Evolutionary conservation across 1,140 invertebrate species (phyloP).

Genomic region (Meloidogyne hapla): DNA sequence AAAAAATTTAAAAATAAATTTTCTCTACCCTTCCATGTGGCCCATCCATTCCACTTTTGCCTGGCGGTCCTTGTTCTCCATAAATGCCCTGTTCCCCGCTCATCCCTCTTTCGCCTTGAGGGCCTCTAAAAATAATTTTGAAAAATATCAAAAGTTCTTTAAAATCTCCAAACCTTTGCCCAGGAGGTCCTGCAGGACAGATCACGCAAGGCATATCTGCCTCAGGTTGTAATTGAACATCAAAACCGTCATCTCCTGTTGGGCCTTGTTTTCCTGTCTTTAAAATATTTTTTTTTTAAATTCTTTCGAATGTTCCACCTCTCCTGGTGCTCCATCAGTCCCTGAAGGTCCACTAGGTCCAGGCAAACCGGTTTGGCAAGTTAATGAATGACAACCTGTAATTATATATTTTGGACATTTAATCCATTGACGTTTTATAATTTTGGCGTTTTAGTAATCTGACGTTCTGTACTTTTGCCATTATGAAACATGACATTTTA

Average conservation of each 20-base stretch:
- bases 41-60: constrained; percentile 14
- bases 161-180: constrained; percentile 31
- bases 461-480: too few relatives aligned
- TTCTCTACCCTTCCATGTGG: background rate
- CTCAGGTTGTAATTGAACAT: constrained; percentile 50
- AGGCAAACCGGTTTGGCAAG: constrained; percentile 37
- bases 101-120: constrained; percentile 49
- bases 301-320: too few relatives aligned
- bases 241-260: constrained; percentile 50
- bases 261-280: constrained; percentile 26
- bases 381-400: constrained; percentile 39
- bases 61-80: constrained; percentile 38
- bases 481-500: too few relatives aligned
- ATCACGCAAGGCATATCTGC: constrained; percentile 57
- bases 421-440: too few relatives aligned
- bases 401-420: background rate
- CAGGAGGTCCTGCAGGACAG: constrained; percentile 54
- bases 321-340: constrained; percentile 36
- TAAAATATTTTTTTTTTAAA: background rate
- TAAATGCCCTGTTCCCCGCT: constrained; percentile 30
- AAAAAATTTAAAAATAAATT: constrained; percentile 20
- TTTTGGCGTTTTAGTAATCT: too few relatives aligned
- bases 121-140: constrained; percentile 38
- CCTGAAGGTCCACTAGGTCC: constrained; percentile 37
- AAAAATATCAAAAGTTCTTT: background rate